Percentiles rank a stretch among this genome's conserved stretches.
phyloP scores from a whole-genome alignment of 2,113 vertebrate genomes.

The Vimba vimba region DNA sequence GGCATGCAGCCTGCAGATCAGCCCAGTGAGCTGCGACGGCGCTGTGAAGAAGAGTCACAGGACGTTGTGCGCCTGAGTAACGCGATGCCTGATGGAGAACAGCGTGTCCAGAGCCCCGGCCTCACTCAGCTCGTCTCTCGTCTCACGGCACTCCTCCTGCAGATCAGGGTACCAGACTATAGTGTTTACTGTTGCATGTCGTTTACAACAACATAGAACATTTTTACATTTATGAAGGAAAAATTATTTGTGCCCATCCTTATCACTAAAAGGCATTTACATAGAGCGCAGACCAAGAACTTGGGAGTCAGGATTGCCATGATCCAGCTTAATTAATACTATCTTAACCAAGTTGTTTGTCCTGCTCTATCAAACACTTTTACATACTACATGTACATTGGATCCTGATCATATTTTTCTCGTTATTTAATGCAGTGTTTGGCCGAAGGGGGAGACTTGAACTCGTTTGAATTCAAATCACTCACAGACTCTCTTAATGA shows the following conservation, averaged over 20 bases:
- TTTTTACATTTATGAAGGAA: background rate
- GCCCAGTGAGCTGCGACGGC: slow-evolving; percentile 86
- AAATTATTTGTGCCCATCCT: no score
- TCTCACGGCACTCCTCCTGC: slow-evolving; percentile 92
- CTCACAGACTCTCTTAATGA: slow-evolving; percentile 97
- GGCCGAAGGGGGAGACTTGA: slow-evolving; percentile 95
- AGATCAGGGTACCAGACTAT: slow-evolving; percentile 85
- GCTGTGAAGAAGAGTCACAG: slow-evolving; percentile 93
- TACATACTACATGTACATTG: background rate
- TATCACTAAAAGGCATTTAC: background rate
- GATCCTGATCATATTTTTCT: slow-evolving; percentile 7
- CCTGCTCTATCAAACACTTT: background rate
- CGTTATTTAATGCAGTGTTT: slow-evolving; percentile 84
- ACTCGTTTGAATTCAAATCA: slow-evolving; percentile 99
- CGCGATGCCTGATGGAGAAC: slow-evolving; percentile 80
- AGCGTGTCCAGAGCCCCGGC: slow-evolving; percentile 82
- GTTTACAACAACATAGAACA: background rate
- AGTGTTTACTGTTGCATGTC: background rate
- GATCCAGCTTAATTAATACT: background rate
- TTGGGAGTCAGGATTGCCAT: background rate
- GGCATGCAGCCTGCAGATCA: slow-evolving; percentile 92
- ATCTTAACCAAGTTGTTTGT: background rate
- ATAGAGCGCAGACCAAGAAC: background rate
- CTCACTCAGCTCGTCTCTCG: slow-evolving; percentile 90
- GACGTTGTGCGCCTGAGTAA: slow-evolving; percentile 87